Evolutionary conservation across 2,888 invertebrate genomes (phyloP).

Genomic region (Leptarthrus brevirostris): DNA sequence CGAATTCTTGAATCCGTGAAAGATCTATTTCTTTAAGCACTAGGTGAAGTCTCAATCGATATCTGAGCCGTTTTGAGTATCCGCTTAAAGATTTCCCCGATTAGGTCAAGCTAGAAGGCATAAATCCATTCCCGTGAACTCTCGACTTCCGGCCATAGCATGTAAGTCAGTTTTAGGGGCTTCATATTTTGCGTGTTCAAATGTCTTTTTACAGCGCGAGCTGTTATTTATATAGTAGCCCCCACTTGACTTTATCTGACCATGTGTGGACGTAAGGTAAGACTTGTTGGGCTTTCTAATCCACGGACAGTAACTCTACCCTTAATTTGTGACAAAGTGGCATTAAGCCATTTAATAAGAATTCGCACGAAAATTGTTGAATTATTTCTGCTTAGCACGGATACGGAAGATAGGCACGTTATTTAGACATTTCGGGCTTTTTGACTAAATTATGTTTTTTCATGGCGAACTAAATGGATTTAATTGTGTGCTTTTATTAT

Average conservation of each 20-base stretch:
- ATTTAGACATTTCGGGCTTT: slow-evolving; percentile 49
- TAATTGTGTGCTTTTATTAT: too few relatives aligned
- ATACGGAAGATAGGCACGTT: slow-evolving; percentile 51
- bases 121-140: not conserved
- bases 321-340: not conserved
- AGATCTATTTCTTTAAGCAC: not conserved
- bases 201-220: not conserved
- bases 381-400: not conserved
- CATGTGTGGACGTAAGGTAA: not conserved
- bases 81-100: not conserved
- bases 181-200: slow-evolving; percentile 10
- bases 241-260: slow-evolving; percentile 11
- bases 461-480: too few relatives aligned
- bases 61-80: not conserved
- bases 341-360: slow-evolving; percentile 7
- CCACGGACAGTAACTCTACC: not conserved
- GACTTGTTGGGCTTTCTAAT: not conserved
- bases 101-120: not conserved
- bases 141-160: not conserved
- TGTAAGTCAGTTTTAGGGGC: not conserved
- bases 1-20: not conserved
- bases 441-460: not conserved
- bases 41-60: not conserved
- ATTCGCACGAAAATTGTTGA: not conserved
- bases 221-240: slow-evolving; percentile 19